Conservation (phyloP, 2,888 invertebrate genomes). For the Vandiemenella viatica region DNA sequence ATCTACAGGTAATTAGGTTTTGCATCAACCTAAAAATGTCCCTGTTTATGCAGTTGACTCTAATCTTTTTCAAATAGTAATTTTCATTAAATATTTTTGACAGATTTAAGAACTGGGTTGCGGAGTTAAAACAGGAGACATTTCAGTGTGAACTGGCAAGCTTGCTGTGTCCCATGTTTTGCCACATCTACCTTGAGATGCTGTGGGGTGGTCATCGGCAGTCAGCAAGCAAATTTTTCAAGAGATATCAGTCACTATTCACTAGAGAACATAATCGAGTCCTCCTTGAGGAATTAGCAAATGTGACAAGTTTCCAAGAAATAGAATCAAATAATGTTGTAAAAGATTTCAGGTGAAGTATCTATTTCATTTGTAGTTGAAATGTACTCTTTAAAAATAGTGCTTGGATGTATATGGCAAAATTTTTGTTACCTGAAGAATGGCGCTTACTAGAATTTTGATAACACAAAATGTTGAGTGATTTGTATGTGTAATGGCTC, state of each 20-base stretch:
- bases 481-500: too few species aligned
- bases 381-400: too few species aligned
- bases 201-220: conserved; percentile 50
- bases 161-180: conserved; percentile 65
- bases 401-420: too few species aligned
- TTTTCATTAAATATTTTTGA: too few species aligned
- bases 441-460: too few species aligned
- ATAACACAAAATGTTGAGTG: too few species aligned
- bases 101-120: conserved; percentile 50
- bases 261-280: conserved; percentile 30
- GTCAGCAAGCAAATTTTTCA: conserved; percentile 49
- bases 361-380: too few species aligned
- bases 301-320: conserved; percentile 32
- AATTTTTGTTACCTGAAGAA: too few species aligned
- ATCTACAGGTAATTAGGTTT: too few species aligned
- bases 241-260: conserved; percentile 34
- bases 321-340: conserved; percentile 43
- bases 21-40: too few species aligned
- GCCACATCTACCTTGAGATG: conserved; percentile 75
- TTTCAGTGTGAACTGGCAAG: conserved; percentile 53
- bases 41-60: too few species aligned
- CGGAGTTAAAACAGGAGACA: conserved; percentile 42
- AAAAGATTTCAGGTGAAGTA: conserved; percentile 44
- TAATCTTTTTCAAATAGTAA: too few species aligned
- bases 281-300: conserved; percentile 32